Conservation (phyloP, 1,140 invertebrate genomes). For the Daktulosphaira vitifoliae region DNA sequence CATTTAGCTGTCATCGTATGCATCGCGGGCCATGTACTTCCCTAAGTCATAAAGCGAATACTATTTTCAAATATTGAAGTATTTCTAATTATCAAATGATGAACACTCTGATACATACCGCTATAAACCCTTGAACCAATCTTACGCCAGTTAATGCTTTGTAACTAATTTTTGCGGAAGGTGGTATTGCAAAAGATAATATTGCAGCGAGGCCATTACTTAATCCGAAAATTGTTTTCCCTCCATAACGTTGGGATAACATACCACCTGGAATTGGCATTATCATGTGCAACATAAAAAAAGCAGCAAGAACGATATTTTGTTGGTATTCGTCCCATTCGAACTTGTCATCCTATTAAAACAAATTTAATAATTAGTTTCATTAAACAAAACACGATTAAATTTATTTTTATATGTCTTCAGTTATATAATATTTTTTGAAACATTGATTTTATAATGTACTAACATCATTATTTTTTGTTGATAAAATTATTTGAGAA, state of each 20-base stretch:
- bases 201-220: slow-evolving; percentile 59
- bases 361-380: too few species aligned
- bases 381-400: too few species aligned
- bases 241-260: slow-evolving; percentile 60
- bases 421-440: too few species aligned
- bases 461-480: too few species aligned
- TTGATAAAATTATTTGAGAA: too few species aligned
- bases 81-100: neutral
- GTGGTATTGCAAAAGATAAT: slow-evolving; percentile 61
- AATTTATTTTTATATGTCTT: too few species aligned
- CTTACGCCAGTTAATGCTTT: slow-evolving; percentile 54
- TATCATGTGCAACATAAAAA: slow-evolving; percentile 64
- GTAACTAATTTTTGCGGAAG: slow-evolving; percentile 52
- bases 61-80: neutral
- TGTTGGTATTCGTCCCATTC: slow-evolving; percentile 60
- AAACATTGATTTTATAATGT: too few species aligned
- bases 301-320: slow-evolving; percentile 57
- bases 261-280: slow-evolving; percentile 66
- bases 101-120: slow-evolving; percentile 47
- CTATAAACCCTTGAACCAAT: slow-evolving; percentile 62
- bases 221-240: slow-evolving; percentile 60
- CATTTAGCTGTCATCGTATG: slow-evolving; percentile 72
- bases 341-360: slow-evolving; percentile 44
- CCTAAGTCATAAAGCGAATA: slow-evolving; percentile 47
- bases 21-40: slow-evolving; percentile 71